Evolutionary conservation across 92 coral and sea anemone species (phyloP).

Genomic region (Pocillopora meandrina): DNA sequence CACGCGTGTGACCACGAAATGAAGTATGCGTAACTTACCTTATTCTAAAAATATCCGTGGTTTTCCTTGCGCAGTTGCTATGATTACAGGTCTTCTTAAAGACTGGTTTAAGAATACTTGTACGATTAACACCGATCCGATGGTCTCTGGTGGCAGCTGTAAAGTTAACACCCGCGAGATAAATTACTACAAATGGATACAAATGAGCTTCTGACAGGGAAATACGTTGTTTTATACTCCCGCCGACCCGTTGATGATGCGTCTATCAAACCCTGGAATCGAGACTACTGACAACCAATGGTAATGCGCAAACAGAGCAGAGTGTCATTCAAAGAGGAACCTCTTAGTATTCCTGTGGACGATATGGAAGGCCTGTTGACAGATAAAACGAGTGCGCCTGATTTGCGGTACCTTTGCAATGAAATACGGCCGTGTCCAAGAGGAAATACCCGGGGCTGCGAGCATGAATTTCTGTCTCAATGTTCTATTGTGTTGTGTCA

Average conservation of each 20-base stretch:
- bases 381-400: slow-evolving; percentile 30
- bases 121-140: not conserved
- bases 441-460: slow-evolving; percentile 41
- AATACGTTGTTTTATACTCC: slow-evolving; percentile 41
- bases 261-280: slow-evolving; percentile 31
- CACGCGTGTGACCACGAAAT: not conserved
- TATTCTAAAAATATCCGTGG: not conserved
- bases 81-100: not conserved
- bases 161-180: slow-evolving; percentile 44
- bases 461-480: slow-evolving; percentile 20
- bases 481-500: slow-evolving; percentile 5
- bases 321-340: slow-evolving; percentile 22
- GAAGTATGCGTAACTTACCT: slow-evolving; percentile 24
- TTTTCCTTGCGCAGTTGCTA: not conserved
- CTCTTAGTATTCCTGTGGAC: slow-evolving; percentile 12
- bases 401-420: slow-evolving; percentile 50
- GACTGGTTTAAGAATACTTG: slow-evolving; percentile 15
- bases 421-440: slow-evolving; percentile 10
- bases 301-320: not conserved
- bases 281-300: slow-evolving; percentile 29
- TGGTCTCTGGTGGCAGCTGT: not conserved
- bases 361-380: slow-evolving; percentile 31
- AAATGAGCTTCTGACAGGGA: slow-evolving; percentile 50
- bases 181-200: slow-evolving; percentile 52
- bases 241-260: slow-evolving; percentile 33